A percentile compares a stretch with the other conserved stretches of the same genome.
Evolutionary conservation across 2,797 vertebrate species (phyloP).

Genomic region (Pteronotus mesoamericanus): DNA sequence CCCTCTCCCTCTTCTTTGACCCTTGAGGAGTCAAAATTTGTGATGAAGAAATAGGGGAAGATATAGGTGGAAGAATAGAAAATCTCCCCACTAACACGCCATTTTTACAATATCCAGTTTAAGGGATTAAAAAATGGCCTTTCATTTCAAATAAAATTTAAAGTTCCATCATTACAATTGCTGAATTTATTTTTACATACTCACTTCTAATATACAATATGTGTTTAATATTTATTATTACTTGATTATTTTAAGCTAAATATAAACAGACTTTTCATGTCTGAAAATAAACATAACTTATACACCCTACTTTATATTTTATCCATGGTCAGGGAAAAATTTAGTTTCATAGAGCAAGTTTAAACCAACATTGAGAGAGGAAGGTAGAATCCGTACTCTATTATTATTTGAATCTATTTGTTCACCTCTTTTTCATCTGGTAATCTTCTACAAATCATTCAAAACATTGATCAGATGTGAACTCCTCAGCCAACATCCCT

Average conservation of each 20-base stretch:
- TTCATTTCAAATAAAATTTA: neutral
- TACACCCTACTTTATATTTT: neutral
- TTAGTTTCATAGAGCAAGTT: neutral
- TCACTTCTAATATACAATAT: neutral
- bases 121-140: neutral
- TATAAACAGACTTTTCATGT: neutral
- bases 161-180: neutral
- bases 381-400: neutral
- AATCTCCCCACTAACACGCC: neutral
- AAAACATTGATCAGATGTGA: neutral
- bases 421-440: neutral
- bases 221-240: neutral
- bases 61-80: neutral
- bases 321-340: neutral
- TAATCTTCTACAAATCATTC: neutral
- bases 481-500: neutral
- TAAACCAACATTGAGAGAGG: neutral
- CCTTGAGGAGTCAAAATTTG: neutral
- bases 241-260: neutral
- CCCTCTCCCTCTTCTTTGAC: neutral
- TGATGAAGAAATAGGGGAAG: neutral
- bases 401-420: neutral
- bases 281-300: neutral
- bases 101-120: neutral
- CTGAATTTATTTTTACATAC: neutral